Base-by-base conservation (phyloP, 2,113 vertebrate genomes). In the Symphodus melops region DNA sequence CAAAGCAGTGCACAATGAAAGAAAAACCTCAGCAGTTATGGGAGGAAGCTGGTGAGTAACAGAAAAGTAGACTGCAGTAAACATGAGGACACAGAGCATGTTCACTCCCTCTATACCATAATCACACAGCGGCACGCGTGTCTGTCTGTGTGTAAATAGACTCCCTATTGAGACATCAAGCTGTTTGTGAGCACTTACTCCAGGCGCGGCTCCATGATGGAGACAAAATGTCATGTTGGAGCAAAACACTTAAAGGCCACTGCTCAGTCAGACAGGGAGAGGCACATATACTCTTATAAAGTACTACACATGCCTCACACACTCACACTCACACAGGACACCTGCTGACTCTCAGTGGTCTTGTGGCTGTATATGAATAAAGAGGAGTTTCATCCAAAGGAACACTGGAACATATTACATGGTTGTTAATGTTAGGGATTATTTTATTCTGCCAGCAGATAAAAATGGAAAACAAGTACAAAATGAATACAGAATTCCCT, bases 221-320 rank as follows among this genome's bases (percentile, higher is more conserved):
- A 84, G 67, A 81, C 79, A 75, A 85, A 84, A 78, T 74, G 72
- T 86, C 79, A 82, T 39, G 59, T 79, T 49, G 56, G 49, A 75
- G 72, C 60, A 59, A 65, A 82, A 75, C 20, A 66, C 76, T 59
- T 23, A 9, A 49, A 76, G 59, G 10, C 58, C 61, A 41, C 52
- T 28, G 77, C 51, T 76, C 66, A 71, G 74, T 71, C 13, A 39
- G 62, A 20, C 33, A 6, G 21, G 51, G 39, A 85, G 56, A 57
- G 8, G 69, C 21, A 60, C 44, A 75, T 39, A 49, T 39, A 49
- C n/a, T 28, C 11, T 12, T 21, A 42, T 37, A 49, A 3, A 33
- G 20, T 3, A 62, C 19, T 33, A 19, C 41, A 55, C 21, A 14
- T 1, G 4, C 4, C 16, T 67, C 54, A 65, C 13, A 8, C 2